Percentiles rank a stretch among this genome's conserved stretches.
Conservation (phyloP, 1,140 invertebrate species). For the Anoplolepis gracilipes region DNA sequence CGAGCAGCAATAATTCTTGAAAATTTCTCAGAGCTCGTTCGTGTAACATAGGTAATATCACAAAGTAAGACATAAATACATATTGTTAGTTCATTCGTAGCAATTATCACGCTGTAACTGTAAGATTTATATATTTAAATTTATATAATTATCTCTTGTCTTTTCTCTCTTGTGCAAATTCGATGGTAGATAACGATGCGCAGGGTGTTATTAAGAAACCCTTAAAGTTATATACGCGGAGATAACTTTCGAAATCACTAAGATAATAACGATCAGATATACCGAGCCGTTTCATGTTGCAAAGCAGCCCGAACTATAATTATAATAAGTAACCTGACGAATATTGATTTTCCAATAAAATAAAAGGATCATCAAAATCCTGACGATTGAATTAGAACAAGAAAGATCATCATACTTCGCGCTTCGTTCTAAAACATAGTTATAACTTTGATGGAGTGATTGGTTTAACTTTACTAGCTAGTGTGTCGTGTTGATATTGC, state of each 20-base stretch:
- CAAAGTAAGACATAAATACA: not conserved
- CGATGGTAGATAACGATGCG: not conserved
- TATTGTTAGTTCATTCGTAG: not conserved
- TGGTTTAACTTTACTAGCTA: constrained; percentile 42
- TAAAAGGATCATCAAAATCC: constrained; percentile 29
- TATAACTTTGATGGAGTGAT: constrained; percentile 29
- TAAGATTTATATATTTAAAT: constrained; percentile 39
- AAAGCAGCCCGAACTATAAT: constrained; percentile 9
- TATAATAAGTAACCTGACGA: constrained; percentile 40
- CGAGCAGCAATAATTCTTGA: not conserved
- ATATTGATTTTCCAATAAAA: constrained; percentile 33
- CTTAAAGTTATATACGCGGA: constrained; percentile 26
- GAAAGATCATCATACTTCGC: not conserved
- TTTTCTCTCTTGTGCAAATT: not conserved
- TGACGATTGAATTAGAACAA: not conserved
- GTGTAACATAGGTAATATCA: not conserved
- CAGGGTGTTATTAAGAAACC: constrained; percentile 41
- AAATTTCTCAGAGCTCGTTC: not conserved
- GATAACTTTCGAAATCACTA: constrained; percentile 53
- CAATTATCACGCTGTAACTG: not conserved
- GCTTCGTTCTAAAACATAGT: not conserved
- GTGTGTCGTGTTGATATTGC: not conserved
- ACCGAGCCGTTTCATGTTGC: not conserved
- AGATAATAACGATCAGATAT: constrained; percentile 53
- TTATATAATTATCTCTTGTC: not conserved